Evolutionary conservation across 2,797 vertebrate species (phyloP).

Genomic region (Sebastes nivosus): DNA sequence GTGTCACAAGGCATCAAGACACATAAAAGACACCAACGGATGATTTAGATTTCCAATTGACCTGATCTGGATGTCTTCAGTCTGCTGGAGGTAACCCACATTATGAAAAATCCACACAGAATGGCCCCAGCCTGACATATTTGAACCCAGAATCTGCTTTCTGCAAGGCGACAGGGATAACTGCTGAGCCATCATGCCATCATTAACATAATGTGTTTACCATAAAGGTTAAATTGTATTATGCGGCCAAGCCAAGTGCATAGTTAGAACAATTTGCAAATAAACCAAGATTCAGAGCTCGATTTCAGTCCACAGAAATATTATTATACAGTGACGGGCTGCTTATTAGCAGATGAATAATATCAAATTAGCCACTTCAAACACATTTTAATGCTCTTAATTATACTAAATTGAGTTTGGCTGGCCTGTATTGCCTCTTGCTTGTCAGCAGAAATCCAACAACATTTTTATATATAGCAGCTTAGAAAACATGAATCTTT

Average conservation of each 20-base stretch:
- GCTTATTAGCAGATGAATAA: slow-evolving; percentile 60
- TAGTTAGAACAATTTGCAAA: slow-evolving; percentile 38
- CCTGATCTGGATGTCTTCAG: neutral
- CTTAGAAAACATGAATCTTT: neutral
- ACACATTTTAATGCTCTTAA: slow-evolving; percentile 41
- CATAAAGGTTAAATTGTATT: slow-evolving; percentile 41
- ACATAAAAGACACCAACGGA: neutral
- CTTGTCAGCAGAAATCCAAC: slow-evolving; percentile 7
- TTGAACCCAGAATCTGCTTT: neutral
- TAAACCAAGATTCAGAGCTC: slow-evolving; percentile 31
- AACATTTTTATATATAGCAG: neutral
- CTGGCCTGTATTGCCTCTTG: slow-evolving; percentile 11
- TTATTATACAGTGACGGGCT: slow-evolving; percentile 26
- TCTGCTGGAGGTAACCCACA: neutral
- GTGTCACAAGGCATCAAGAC: neutral
- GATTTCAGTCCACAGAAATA: slow-evolving; percentile 16
- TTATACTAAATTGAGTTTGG: slow-evolving; percentile 41
- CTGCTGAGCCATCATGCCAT: slow-evolving; percentile 19
- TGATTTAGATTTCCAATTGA: neutral
- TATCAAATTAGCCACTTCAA: slow-evolving; percentile 57
- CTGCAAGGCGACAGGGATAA: slow-evolving; percentile 3
- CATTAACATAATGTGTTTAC: slow-evolving; percentile 46
- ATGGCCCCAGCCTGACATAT: neutral
- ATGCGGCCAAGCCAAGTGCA: slow-evolving; percentile 6
- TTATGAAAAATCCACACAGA: neutral